Percentiles rank a stretch among this genome's conserved stretches.
Conservation (phyloP, 2,888 invertebrate species). For the Pandemis heparana region DNA sequence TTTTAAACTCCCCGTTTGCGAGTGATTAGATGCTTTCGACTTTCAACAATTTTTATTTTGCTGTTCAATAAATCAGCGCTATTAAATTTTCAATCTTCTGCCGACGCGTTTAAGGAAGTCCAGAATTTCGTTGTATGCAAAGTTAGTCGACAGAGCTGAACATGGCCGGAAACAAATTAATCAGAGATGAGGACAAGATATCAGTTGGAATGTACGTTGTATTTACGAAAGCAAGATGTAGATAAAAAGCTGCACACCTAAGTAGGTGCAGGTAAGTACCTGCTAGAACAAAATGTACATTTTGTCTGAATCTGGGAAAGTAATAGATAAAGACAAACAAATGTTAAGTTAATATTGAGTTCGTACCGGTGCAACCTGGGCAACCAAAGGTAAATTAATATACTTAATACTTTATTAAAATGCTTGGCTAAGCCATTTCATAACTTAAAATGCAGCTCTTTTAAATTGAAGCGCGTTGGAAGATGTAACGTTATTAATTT, state of each 20-base stretch:
- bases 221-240: background rate
- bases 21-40: conserved; percentile 9
- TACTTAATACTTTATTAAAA: no score
- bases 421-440: no score
- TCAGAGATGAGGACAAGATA: background rate
- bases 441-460: no score
- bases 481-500: no score
- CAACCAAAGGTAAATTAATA: background rate
- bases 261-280: no score
- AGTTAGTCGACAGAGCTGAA: background rate
- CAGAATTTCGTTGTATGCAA: background rate
- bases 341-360: background rate
- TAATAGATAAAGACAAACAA: no score
- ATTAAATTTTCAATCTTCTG: background rate
- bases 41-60: background rate
- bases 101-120: background rate
- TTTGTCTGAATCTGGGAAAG: no score
- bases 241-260: no score
- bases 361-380: background rate
- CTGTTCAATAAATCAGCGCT: background rate
- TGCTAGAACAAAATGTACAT: no score
- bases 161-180: conserved; percentile 2
- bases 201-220: background rate
- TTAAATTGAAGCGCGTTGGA: no score
- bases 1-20: conserved; percentile 6